Evolutionary conservation across 2,888 invertebrate species (phyloP).

Genomic region (Heterodera filipjevi): DNA sequence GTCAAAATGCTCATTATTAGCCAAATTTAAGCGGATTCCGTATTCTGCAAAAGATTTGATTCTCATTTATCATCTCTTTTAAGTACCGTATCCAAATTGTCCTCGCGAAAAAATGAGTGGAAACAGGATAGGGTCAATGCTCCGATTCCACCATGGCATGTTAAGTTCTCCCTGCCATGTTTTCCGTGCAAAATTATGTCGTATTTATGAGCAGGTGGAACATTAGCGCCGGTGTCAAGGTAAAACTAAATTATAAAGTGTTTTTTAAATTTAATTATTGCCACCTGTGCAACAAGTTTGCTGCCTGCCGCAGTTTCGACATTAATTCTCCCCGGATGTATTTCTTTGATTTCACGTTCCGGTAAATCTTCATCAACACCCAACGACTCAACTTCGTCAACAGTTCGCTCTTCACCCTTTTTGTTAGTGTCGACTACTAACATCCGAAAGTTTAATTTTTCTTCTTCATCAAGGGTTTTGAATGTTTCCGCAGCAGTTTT

Average conservation of each 20-base stretch:
- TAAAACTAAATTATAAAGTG: not conserved
- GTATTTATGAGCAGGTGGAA: not conserved
- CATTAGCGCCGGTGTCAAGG: not conserved
- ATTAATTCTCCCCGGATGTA: not conserved
- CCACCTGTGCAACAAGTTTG: not conserved
- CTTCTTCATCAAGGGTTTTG: not conserved
- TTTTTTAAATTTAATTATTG: not conserved
- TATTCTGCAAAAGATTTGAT: not conserved
- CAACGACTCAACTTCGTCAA: not conserved
- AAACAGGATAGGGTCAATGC: not conserved
- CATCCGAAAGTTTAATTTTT: not conserved
- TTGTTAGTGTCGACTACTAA: not conserved
- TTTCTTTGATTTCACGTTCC: not conserved
- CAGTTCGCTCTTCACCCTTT: not conserved
- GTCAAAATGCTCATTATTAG: not conserved
- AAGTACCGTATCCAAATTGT: not conserved
- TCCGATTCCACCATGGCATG: not conserved
- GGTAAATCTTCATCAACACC: not conserved
- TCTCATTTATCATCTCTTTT: not conserved
- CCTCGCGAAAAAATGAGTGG: not conserved
- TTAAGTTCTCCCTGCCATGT: not conserved
- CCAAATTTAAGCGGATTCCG: not conserved
- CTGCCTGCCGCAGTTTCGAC: not conserved
- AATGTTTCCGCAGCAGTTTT: not conserved
- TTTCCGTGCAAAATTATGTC: not conserved